phyloP scores from a whole-genome alignment of 2,888 invertebrate species.

The Scaptomyza reducta region DNA sequence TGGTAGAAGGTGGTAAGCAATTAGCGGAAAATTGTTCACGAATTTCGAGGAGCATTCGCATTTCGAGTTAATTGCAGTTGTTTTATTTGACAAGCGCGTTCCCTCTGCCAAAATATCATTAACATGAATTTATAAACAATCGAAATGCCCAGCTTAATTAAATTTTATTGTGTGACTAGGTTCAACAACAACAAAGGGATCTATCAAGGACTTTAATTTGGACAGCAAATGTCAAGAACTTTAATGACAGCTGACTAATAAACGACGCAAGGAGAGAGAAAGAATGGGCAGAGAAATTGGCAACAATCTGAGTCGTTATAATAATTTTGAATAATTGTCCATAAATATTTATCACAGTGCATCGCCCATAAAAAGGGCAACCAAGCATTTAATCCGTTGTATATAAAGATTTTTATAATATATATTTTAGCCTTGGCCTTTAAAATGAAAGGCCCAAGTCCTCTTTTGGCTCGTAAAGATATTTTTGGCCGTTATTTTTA shows the following conservation, averaged over 20 bases:
- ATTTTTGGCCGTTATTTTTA: slow-evolving; percentile 51
- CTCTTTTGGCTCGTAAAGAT: slow-evolving; percentile 67
- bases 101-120: slow-evolving; percentile 70
- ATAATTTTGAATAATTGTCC: slow-evolving; percentile 66
- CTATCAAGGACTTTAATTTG: not conserved
- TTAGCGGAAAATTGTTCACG: slow-evolving; percentile 68
- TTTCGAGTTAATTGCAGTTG: slow-evolving; percentile 73
- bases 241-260: slow-evolving; percentile 27
- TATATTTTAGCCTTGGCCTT: slow-evolving; percentile 13
- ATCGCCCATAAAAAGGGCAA: slow-evolving; percentile 56
- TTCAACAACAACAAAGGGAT: not conserved
- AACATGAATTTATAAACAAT: slow-evolving; percentile 80
- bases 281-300: not conserved
- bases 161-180: slow-evolving; percentile 59
- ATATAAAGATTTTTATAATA: slow-evolving; percentile 3
- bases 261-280: slow-evolving; percentile 21
- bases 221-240: slow-evolving; percentile 10
- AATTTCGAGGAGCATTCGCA: slow-evolving; percentile 61
- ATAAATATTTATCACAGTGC: slow-evolving; percentile 55
- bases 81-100: slow-evolving; percentile 22
- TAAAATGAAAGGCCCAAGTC: slow-evolving; percentile 42
- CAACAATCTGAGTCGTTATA: not conserved
- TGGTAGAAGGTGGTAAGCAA: slow-evolving; percentile 52
- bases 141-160: slow-evolving; percentile 71
- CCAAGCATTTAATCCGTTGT: slow-evolving; percentile 72